Conservation (phyloP, 2,888 invertebrate genomes). For the Bugula neritina region DNA sequence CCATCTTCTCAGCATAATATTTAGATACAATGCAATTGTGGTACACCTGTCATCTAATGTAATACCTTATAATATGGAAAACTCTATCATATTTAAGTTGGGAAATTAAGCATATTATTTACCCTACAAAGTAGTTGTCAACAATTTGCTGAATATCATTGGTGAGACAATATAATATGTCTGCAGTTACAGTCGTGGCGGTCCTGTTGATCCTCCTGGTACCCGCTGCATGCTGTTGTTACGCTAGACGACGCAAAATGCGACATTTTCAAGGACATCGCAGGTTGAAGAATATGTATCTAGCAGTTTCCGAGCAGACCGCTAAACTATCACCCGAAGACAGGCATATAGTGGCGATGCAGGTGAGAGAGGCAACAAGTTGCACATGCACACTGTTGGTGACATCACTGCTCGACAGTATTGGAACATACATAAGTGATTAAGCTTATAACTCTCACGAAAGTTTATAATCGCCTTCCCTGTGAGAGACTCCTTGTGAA, state of each 20-base stretch:
- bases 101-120: too few relatives aligned
- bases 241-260: background rate
- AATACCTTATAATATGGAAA: too few relatives aligned
- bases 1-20: too few relatives aligned
- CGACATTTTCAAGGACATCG: background rate
- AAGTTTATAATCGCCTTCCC: too few relatives aligned
- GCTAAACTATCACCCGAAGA: background rate
- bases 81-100: too few relatives aligned
- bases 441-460: too few relatives aligned
- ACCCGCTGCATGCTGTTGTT: background rate
- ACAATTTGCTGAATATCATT: background rate
- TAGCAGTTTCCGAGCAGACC: background rate
- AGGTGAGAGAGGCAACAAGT: constrained; percentile 1
- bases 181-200: background rate
- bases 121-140: background rate
- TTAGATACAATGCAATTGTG: too few relatives aligned
- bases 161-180: background rate
- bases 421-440: too few relatives aligned
- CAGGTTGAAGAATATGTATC: background rate
- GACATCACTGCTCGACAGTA: too few relatives aligned
- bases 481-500: too few relatives aligned
- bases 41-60: too few relatives aligned
- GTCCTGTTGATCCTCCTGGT: background rate
- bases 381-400: too few relatives aligned
- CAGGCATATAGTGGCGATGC: constrained; percentile 22